Base-by-base conservation (phyloP, 2,113 vertebrate genomes). In the Grammomys surdaster region DNA sequence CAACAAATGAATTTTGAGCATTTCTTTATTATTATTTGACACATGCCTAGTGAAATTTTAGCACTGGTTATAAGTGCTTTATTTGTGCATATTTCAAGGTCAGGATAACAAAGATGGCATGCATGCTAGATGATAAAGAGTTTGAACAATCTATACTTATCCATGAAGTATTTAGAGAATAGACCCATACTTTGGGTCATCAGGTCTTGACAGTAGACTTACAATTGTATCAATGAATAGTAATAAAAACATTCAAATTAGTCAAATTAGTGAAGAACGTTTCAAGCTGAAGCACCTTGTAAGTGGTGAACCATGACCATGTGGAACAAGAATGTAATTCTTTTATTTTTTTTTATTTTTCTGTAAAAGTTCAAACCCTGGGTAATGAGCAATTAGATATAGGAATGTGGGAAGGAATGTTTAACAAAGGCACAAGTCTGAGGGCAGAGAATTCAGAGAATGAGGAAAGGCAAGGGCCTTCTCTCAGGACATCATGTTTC, bases 271-370 rank as follows among this genome's bases (percentile, higher is more conserved):
- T 40, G 10, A 85, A 86, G 33, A 93, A 76, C 24, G 8, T 26
- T 17, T 14, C 56, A 33, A 40, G 8, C 7, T 10, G 17, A 28
- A 54, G 4, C 5, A 8, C 1, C 8, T 54, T 14, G 2, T 2
- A 88, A 84, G 10, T 82, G 54, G n/a, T 54, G 43, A 81, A 28
- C 3, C 3, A 65, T 58, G 12, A 46, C 4, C 20, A 20, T 78
- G 70, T 56, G 28, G 90, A 88, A 89, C 56, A 26, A 48, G 67
- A 93, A 58, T 56, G 5, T 9, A 67, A 40, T 58, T 58, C 51
- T 58, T 56, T 26, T 82, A 51, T 19, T 17, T 69, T 40, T 60
- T 51, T 22, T 8, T 63, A 12, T 43, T 73, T 72, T 77, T 3
- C 48, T 16, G 22, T 31, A 3, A 4, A 7, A 56, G 1, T 46